Conservation (phyloP, 2,113 vertebrate genomes). For the Aptenodytes patagonicus region DNA sequence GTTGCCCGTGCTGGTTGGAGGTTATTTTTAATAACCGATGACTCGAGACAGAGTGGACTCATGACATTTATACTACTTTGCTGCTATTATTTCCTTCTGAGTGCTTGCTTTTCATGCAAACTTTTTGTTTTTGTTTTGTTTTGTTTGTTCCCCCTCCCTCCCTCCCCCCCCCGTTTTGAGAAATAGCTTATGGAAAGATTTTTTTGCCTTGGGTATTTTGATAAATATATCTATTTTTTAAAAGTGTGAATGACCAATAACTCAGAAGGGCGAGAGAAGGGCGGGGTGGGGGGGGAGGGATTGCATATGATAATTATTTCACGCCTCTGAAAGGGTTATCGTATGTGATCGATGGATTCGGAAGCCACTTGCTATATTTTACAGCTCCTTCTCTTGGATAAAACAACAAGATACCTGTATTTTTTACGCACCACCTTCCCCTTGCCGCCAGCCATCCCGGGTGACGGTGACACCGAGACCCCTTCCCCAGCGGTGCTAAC, state of each 20-base stretch:
- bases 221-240: conserved; percentile 35
- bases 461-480: neutral
- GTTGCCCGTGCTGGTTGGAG: conserved; percentile 98
- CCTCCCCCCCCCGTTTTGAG: conserved; percentile 1
- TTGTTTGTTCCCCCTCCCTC: neutral
- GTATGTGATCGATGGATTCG: neutral
- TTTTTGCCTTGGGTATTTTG: conserved; percentile 1
- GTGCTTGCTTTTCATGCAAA: conserved; percentile 80
- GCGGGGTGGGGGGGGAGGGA: neutral
- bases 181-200: conserved; percentile 75
- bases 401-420: neutral
- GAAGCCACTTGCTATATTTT: neutral
- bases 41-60: conserved; percentile 59
- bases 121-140: conserved; percentile 30
- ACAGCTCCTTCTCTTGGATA: conserved; percentile 14
- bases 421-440: neutral
- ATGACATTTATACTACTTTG: conserved; percentile 74
- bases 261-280: conserved; percentile 38
- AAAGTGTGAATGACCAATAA: conserved; percentile 60
- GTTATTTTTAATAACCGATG: conserved; percentile 97
- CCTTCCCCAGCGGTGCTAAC: neutral
- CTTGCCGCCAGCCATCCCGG: neutral
- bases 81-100: conserved; percentile 81
- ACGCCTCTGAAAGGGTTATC: neutral
- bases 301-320: neutral